These are phyloP conservation scores for Anodontia alba DNA, from an alignment of 2,888 invertebrate species.

Conservation along the genomic window DNA sequence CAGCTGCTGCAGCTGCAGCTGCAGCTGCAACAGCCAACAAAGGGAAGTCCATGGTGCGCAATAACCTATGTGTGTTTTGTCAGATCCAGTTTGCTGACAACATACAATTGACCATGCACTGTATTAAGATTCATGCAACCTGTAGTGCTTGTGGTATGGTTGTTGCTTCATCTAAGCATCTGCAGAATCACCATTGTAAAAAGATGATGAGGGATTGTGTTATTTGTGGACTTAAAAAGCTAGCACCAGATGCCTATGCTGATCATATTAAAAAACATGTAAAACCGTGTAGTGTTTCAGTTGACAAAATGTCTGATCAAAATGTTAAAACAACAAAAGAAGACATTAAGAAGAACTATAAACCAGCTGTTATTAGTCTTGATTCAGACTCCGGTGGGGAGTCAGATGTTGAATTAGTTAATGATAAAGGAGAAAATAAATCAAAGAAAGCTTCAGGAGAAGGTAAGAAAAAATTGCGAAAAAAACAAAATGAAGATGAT, in stretches of 20 bases:
- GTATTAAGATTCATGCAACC: constrained; percentile 77
- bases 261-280: constrained; percentile 73
- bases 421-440: constrained; percentile 21
- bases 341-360: constrained; percentile 55
- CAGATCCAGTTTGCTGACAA: constrained; percentile 78
- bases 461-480: not conserved
- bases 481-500: not conserved
- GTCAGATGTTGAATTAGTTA: constrained; percentile 50
- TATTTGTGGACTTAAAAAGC: constrained; percentile 72
- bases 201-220: constrained; percentile 69
- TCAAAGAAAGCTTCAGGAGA: constrained; percentile 1
- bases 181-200: constrained; percentile 74
- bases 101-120: constrained; percentile 79
- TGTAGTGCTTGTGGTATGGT: constrained; percentile 81
- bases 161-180: constrained; percentile 71
- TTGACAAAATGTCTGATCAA: constrained; percentile 59
- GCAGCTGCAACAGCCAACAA: constrained; percentile 15
- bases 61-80: constrained; percentile 79
- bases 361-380: constrained; percentile 55
- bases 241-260: constrained; percentile 60
- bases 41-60: constrained; percentile 55
- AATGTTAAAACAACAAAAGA: constrained; percentile 49
- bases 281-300: constrained; percentile 71
- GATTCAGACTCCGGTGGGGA: constrained; percentile 51
- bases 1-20: constrained; percentile 24